Base-by-base conservation (phyloP, 1,140 invertebrate species). In the Cydia pomonella region DNA sequence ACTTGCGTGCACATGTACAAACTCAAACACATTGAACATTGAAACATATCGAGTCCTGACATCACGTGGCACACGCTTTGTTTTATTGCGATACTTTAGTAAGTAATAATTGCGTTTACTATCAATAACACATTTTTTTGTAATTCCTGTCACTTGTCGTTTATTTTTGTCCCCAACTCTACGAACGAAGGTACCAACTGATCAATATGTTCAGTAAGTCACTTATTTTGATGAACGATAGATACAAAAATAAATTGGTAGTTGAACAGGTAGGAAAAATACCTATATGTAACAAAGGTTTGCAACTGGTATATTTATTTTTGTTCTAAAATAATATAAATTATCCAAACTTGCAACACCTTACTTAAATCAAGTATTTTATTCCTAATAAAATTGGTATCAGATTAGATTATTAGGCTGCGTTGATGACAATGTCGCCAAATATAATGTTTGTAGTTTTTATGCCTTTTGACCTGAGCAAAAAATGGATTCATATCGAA, bases 61-160 rank as follows among this genome's bases (percentile, higher is more conserved):
- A 38, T 33, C 64, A 69, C 64, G 64, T 69, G 64, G n/a, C 27
- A 33, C 64, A 69, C 64, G 64, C 41, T 33, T 69, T 69, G 16
- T 41, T 69, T 64, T 64, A 64, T 64, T 64, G 27, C 63, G 18
- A 64, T 33, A 29, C 27, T 64, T 64, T 33, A 64, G 63, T 64
- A 13, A 64, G 25, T 64, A 29, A 64, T 64, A 33, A 64, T 29
- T 29, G 16, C 9, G 23, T 64, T 29, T 64, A 64, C 13, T 33
- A 27, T 16, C 63, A n/a, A 29, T 6, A 64, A 64, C 12, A 64
- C 13, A 64, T 33, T 62, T 21, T 18, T 64, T 29, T 33, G 27
- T 29, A 64, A n/a, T 29, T n/a, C n/a, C n/a, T n/a, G 9, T 64
- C 5, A 29, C 3, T 29, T 23, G 7, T 9, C 10, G 9, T 9